These are phyloP conservation scores for Paramormyrops kingsleyae DNA, from an alignment of 2,113 vertebrate genomes.

Conservation along the genomic window DNA sequence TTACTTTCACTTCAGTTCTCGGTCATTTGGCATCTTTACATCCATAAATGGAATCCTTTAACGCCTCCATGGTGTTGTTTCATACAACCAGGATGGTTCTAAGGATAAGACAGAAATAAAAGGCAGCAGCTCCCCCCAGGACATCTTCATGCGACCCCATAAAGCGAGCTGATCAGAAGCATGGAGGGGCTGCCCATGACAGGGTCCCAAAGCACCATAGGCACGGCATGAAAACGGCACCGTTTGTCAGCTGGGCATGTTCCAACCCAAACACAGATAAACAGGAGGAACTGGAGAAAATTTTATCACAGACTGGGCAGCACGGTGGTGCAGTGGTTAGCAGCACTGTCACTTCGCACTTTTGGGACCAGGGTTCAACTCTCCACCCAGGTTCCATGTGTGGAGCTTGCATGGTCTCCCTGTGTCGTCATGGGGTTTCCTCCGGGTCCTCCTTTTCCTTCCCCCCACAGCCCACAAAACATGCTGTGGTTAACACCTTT, in stretches of 20 bases:
- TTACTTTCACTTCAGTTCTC: constrained; percentile 27
- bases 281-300: neutral
- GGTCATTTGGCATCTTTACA: constrained; percentile 18
- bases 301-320: neutral
- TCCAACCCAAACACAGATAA: neutral
- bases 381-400: neutral
- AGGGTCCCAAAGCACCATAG: neutral
- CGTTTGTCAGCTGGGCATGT: neutral
- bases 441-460: no score
- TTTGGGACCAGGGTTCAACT: neutral
- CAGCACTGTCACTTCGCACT: neutral
- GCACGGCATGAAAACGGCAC: neutral
- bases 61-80: neutral
- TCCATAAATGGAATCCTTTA: neutral
- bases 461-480: neutral
- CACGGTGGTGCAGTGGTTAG: neutral
- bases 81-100: neutral
- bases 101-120: neutral
- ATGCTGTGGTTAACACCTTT: neutral
- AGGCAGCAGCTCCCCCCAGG: neutral
- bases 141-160: neutral
- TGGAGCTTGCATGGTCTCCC: neutral
- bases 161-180: neutral
- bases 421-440: neutral
- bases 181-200: neutral